Percentiles rank a stretch among this genome's conserved stretches.
phyloP scores from a whole-genome alignment of 2,888 invertebrate genomes.

The Harpalus rufipes region DNA sequence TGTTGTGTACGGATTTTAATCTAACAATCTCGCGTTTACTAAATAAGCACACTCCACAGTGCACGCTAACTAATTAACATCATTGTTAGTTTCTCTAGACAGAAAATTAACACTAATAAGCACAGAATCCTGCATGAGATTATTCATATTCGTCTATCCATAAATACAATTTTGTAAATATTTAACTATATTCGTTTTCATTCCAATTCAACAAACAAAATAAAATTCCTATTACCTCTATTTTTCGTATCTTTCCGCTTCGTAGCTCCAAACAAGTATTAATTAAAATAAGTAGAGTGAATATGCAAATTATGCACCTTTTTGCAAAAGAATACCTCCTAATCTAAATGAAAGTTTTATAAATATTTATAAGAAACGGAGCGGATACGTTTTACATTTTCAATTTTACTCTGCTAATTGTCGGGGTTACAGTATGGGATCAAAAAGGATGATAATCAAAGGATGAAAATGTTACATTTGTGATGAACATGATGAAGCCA shows the following conservation, averaged over 20 bases:
- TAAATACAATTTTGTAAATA: not conserved
- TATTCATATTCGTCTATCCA: not conserved
- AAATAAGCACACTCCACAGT: too few species aligned
- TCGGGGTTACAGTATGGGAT: not conserved
- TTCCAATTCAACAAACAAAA: not conserved
- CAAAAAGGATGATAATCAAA: slow-evolving; percentile 26
- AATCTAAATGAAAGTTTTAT: slow-evolving; percentile 20
- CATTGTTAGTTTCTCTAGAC: too few species aligned
- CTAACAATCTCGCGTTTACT: too few species aligned
- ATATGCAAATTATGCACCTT: slow-evolving; percentile 24
- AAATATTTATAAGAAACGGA: slow-evolving; percentile 22
- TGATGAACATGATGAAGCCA: not conserved
- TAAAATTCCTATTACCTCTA: not conserved
- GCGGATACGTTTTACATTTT: slow-evolving; percentile 12
- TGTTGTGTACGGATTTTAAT: too few species aligned
- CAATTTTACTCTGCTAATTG: slow-evolving; percentile 16
- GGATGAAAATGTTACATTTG: slow-evolving; percentile 10
- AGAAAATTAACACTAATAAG: too few species aligned
- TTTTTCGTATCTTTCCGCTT: not conserved
- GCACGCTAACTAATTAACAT: too few species aligned
- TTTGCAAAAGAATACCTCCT: slow-evolving; percentile 17
- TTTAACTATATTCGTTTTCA: not conserved
- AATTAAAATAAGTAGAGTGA: slow-evolving; percentile 6
- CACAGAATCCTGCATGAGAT: not conserved
- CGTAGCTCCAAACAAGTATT: not conserved